phyloP scores from a whole-genome alignment of 2,888 invertebrate genomes.

The Sericinus montela region DNA sequence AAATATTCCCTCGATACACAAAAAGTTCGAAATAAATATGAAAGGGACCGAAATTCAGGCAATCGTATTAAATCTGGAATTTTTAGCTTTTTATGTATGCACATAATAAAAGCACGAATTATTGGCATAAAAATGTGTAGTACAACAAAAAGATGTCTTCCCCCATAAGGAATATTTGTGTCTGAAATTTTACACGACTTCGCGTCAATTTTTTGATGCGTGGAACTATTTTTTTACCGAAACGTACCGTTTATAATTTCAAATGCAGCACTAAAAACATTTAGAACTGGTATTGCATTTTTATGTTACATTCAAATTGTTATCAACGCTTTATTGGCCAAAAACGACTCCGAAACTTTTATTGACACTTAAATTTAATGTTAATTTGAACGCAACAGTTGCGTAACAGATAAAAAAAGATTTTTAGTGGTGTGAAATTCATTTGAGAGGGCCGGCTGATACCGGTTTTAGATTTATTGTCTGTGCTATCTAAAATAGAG shows the following conservation, averaged over 20 bases:
- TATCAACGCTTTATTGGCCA: conserved; percentile 16
- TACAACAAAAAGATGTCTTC: neutral
- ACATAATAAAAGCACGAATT: conserved; percentile 8
- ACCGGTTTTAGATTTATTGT: conserved; percentile 19
- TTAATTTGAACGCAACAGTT: conserved; percentile 20
- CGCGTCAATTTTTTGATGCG: neutral
- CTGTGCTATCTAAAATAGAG: conserved; percentile 16
- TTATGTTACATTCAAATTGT: conserved; percentile 9
- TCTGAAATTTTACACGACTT: neutral
- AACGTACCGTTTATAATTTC: neutral
- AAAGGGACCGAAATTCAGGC: too few species aligned
- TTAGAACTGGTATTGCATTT: conserved; percentile 10
- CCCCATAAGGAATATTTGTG: neutral
- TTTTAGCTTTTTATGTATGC: conserved; percentile 6
- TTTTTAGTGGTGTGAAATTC: conserved; percentile 16
- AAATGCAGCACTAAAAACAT: neutral
- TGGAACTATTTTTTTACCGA: neutral
- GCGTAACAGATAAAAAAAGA: conserved; percentile 19
- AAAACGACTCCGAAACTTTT: conserved; percentile 16
- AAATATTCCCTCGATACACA: too few species aligned
- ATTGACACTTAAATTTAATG: conserved; percentile 20
- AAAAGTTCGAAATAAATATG: too few species aligned
- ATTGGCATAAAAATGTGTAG: conserved; percentile 9
- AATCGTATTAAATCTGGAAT: neutral
- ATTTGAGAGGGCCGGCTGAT: conserved; percentile 15